Evolutionary conservation across 2,113 vertebrate species (phyloP).

Genomic region (Sialia sialis): DNA sequence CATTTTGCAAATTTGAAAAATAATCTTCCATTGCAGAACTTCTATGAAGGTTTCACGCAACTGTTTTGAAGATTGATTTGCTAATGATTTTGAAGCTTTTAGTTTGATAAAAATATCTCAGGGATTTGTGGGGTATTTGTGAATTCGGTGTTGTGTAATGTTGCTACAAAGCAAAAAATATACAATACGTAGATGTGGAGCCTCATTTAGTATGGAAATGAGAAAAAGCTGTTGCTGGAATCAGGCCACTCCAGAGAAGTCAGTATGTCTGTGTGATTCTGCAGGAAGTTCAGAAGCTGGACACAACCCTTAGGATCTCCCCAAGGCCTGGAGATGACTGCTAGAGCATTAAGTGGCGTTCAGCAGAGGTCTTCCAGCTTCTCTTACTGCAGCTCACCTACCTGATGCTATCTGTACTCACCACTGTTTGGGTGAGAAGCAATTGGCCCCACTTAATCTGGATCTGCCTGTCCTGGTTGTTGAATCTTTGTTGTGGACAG

Average conservation of each 20-base stretch:
- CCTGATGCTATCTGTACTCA: background rate
- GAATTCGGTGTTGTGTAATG: background rate
- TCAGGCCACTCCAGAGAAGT: background rate
- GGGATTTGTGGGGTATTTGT: background rate
- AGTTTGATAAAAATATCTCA: background rate
- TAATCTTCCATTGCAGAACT: background rate
- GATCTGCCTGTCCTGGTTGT: background rate
- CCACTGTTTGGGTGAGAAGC: background rate
- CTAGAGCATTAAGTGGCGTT: background rate
- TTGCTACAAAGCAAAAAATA: background rate
- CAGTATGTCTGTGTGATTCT: background rate
- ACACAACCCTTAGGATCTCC: background rate
- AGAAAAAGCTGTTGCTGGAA: background rate
- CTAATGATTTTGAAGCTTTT: background rate
- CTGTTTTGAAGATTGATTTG: background rate
- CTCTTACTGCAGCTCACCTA: background rate
- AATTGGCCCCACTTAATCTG: background rate
- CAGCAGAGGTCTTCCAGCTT: background rate
- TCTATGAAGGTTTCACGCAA: background rate
- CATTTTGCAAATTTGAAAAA: background rate
- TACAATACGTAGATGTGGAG: fast-evolving
- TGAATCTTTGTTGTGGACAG: background rate
- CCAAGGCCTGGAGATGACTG: background rate
- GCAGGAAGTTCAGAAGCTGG: background rate
- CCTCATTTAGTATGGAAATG: background rate